phyloP scores from a whole-genome alignment of 2,113 vertebrate species.

The Rhabdomys dilectus region DNA sequence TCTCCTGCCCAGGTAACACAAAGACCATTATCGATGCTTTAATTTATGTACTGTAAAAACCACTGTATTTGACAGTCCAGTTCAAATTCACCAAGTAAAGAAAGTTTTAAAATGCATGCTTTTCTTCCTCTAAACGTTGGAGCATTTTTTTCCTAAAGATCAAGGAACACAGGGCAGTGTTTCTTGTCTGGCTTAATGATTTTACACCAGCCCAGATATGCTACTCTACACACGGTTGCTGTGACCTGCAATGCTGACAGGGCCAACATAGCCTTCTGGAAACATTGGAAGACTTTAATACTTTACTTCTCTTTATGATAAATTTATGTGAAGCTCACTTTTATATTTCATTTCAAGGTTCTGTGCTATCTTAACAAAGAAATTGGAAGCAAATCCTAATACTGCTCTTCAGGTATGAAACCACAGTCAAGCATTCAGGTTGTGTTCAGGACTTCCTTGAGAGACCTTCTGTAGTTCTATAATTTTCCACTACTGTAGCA shows the following conservation, averaged over 20 bases:
- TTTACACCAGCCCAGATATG: background rate
- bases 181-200: background rate
- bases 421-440: background rate
- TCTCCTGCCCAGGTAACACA: background rate
- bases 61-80: background rate
- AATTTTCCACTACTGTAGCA: background rate
- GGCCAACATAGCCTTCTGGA: background rate
- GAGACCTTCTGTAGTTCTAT: background rate
- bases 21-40: background rate
- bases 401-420: background rate
- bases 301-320: background rate
- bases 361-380: background rate
- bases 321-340: background rate
- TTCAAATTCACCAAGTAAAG: background rate
- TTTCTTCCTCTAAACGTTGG: background rate
- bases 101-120: background rate
- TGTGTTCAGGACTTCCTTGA: background rate
- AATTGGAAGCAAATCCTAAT: background rate
- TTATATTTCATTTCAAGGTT: background rate
- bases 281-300: background rate
- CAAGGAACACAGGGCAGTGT: background rate
- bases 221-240: background rate
- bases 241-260: background rate
- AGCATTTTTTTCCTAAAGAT: background rate
- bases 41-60: background rate